These are phyloP conservation scores for Camponotus floridanus DNA, from an alignment of 1,140 invertebrate species.

Conservation along the genomic window DNA sequence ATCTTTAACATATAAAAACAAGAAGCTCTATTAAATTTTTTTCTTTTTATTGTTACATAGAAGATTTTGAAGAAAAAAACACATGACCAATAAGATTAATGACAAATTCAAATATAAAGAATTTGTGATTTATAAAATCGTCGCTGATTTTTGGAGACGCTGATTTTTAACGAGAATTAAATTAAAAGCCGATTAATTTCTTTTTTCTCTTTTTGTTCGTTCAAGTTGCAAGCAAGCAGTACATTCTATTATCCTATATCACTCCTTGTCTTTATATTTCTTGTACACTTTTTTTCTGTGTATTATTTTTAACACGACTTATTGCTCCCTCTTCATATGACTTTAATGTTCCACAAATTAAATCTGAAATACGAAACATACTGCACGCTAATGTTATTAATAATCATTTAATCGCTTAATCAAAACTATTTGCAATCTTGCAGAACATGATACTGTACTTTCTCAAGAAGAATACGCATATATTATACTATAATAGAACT, in stretches of 20 bases:
- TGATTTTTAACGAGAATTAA: not conserved
- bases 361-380: slow-evolving; percentile 13
- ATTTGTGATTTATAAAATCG: not conserved
- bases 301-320: slow-evolving; percentile 13
- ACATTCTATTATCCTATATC: slow-evolving; percentile 5
- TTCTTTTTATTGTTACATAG: not conserved
- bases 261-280: slow-evolving; percentile 20
- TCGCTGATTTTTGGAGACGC: not conserved
- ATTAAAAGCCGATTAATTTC: not conserved
- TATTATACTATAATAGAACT: slow-evolving; percentile 43
- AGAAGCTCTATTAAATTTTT: not conserved
- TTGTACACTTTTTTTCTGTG: not conserved
- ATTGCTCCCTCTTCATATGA: not conserved
- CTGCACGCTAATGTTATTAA: not conserved
- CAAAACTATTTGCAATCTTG: slow-evolving; percentile 26
- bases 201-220: slow-evolving; percentile 2
- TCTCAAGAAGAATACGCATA: slow-evolving; percentile 18
- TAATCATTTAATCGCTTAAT: slow-evolving; percentile 19
- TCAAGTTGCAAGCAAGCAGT: not conserved
- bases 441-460: slow-evolving; percentile 28
- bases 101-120: slow-evolving; percentile 5
- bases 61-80: not conserved
- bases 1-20: not conserved
- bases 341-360: slow-evolving; percentile 29
- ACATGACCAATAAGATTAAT: not conserved